A percentile compares a stretch with the other conserved stretches of the same genome.
These are phyloP conservation scores for Temnothorax rugatulus DNA, from an alignment of 2,888 invertebrate species.

Conservation along the genomic window DNA sequence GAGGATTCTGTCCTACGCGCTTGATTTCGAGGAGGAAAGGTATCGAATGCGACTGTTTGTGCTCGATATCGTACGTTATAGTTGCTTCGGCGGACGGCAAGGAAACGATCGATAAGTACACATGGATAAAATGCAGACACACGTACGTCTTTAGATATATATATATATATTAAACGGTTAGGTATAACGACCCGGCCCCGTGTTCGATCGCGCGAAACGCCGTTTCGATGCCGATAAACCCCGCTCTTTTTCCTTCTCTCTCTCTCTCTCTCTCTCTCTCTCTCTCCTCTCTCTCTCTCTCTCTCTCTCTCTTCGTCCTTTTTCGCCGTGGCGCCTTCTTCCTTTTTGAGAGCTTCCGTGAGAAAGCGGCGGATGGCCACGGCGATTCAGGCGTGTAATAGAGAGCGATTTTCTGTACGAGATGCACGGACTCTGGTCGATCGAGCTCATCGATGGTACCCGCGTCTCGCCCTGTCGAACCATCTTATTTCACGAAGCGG, in stretches of 20 bases:
- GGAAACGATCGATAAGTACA: constrained; percentile 47
- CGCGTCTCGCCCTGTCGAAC: constrained; percentile 15
- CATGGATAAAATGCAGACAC: constrained; percentile 7
- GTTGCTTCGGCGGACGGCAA: constrained; percentile 31
- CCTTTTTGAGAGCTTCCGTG: constrained; percentile 43
- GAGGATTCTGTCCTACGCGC: neutral
- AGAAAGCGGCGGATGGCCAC: constrained; percentile 41
- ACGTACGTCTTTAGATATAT: neutral
- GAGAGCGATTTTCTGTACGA: constrained; percentile 71
- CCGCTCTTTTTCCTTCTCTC: constrained; percentile 29
- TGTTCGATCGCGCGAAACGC: constrained; percentile 57
- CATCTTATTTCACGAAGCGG: neutral
- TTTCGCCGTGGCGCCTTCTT: constrained; percentile 26
- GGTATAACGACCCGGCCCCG: constrained; percentile 44
- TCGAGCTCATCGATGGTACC: constrained; percentile 5
- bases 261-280: constrained; percentile 16
- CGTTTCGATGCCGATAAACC: constrained; percentile 53
- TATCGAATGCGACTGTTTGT: constrained; percentile 49
- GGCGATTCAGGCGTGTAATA: constrained; percentile 54
- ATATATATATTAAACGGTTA: constrained; percentile 34
- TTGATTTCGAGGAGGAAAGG: constrained; percentile 1
- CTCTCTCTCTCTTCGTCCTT: constrained; percentile 26
- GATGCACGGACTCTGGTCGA: constrained; percentile 36
- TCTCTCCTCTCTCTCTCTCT: constrained; percentile 35
- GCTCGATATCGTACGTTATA: constrained; percentile 48